Evolutionary conservation across 2,888 invertebrate genomes (phyloP).

Genomic region (Lissocephala sabroskyi): DNA sequence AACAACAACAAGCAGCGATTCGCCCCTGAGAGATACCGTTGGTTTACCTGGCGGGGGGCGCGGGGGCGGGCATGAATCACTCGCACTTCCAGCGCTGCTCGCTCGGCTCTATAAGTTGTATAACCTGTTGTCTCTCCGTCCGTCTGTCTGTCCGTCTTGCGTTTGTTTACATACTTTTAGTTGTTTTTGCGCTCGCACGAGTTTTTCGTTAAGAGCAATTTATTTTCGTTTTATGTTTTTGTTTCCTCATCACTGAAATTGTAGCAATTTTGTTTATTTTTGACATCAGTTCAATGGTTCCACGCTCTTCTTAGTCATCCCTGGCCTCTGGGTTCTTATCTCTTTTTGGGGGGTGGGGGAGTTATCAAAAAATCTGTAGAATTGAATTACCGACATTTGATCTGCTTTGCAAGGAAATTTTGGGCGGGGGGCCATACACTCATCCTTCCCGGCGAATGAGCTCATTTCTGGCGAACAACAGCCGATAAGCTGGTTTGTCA

Average conservation of each 20-base stretch:
- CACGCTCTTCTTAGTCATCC: too few species aligned
- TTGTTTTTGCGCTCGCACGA: slow-evolving; percentile 27
- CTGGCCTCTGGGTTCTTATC: too few species aligned
- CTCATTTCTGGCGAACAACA: too few species aligned
- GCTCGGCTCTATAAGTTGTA: slow-evolving; percentile 56
- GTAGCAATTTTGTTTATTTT: slow-evolving; percentile 33
- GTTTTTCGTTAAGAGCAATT: slow-evolving; percentile 37
- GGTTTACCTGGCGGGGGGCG: slow-evolving; percentile 30
- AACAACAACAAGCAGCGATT: not conserved
- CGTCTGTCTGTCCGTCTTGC: slow-evolving; percentile 34
- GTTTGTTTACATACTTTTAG: slow-evolving; percentile 52
- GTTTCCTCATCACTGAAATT: slow-evolving; percentile 39
- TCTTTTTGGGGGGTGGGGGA: too few species aligned
- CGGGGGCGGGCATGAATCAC: slow-evolving; percentile 15
- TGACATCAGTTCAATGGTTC: too few species aligned
- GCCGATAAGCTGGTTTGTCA: too few species aligned
- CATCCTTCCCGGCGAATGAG: too few species aligned
- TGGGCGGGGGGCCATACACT: too few species aligned
- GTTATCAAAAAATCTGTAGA: too few species aligned
- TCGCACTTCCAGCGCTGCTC: slow-evolving; percentile 13
- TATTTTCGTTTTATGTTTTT: slow-evolving; percentile 24
- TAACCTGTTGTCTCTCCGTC: slow-evolving; percentile 40
- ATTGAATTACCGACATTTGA: too few species aligned
- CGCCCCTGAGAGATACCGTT: not conserved
- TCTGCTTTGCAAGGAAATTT: too few species aligned